Base-by-base conservation (phyloP, 2,888 invertebrate genomes). In the Chydorus sphaericus region DNA sequence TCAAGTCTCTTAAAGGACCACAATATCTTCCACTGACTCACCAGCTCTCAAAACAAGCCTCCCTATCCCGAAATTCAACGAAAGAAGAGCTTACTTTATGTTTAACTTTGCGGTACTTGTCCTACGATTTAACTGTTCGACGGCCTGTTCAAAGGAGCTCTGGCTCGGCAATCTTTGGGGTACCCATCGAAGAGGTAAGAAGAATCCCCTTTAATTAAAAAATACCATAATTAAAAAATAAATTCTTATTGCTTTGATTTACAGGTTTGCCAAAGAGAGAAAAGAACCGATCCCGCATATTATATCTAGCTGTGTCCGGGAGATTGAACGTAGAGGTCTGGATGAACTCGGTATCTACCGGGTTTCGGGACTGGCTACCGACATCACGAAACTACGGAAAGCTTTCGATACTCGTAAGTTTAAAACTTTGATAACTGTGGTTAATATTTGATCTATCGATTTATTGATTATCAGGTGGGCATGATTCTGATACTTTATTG, bases 261-360 rank as follows among this genome's bases (percentile, higher is more conserved):
- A 56, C 30, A 44, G 44, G 50, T 55, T 59, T 61, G 6, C 60
- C 71, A 70, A 58, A 66, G 69, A 53, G 71, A 72, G 60, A 71
- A 70, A 61, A 66, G 70, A 31, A 67, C 69, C n/a, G 20, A 68
- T 79, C 59, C 93, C 93, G 60, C 88, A 90, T 69, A 85, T 94
- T 63, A 82, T 93, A 64, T 86, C 86, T 61, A 85, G 90, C 55
- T 93, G 93, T 69, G 85, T 92, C 59, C 78, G 90, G 56, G 92
- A 93, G 70, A 90, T 93, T 55, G 93, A 93, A 69, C 77, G 87
- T 62, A 78, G 92, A 64, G 92, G 92, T 55, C 83, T 93, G 72
- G 80, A 82, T 62, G 93, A 93, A 73, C 83, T 92, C 54, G 94
- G 94, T 55, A 78, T 94, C 61, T 94, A 94, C 73, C 78, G 93